Conservation (phyloP, 2,113 vertebrate genomes). For the Blennius ocellaris region DNA sequence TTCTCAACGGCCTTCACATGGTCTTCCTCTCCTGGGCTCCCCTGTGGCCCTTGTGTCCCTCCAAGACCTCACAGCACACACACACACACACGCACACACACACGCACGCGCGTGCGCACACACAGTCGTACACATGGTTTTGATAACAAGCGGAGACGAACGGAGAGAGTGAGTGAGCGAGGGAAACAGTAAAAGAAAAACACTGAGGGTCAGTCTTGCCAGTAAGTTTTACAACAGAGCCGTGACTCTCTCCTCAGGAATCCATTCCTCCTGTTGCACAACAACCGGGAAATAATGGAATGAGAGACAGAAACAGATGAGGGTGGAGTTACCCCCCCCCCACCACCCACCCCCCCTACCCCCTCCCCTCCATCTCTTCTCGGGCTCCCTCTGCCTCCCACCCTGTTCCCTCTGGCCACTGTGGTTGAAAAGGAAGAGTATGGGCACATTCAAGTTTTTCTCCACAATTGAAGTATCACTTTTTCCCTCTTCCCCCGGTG, state of each 20-base stretch:
- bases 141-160: constrained; percentile 73
- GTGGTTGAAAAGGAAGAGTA: constrained; percentile 41
- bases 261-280: constrained; percentile 80
- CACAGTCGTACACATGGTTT: constrained; percentile 82
- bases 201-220: constrained; percentile 77
- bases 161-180: constrained; percentile 66
- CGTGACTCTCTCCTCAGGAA: constrained; percentile 83
- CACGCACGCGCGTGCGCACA: no score
- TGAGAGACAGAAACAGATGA: constrained; percentile 68
- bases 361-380: not conserved
- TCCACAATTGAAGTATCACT: constrained; percentile 50
- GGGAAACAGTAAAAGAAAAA: constrained; percentile 78
- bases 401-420: constrained; percentile 35
- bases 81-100: constrained; percentile 47
- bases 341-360: no score
- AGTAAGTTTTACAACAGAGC: constrained; percentile 84
- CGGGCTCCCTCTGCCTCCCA: not conserved
- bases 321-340: constrained; percentile 58
- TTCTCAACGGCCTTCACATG: not conserved
- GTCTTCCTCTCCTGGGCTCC: constrained; percentile 61
- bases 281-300: constrained; percentile 79
- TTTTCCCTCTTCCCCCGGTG: constrained; percentile 48
- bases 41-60: constrained; percentile 78
- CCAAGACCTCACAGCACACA: constrained; percentile 63
- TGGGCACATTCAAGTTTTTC: constrained; percentile 47